Conservation (phyloP, 2,113 vertebrate genomes). For the Sylvietta virens region DNA sequence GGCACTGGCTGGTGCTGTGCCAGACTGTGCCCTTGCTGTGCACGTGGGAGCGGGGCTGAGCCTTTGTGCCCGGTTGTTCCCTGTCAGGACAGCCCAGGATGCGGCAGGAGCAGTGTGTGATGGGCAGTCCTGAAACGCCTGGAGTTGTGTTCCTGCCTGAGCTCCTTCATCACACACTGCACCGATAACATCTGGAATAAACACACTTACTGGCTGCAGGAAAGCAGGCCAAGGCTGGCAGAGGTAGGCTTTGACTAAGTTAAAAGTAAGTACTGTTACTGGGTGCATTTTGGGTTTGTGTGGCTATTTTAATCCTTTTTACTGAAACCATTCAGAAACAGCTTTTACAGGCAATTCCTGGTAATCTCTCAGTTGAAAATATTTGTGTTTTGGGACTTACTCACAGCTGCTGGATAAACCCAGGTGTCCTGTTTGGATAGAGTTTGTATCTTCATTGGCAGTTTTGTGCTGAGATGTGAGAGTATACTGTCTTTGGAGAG, state of each 20-base stretch:
- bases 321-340: not conserved
- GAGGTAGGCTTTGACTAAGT: not conserved
- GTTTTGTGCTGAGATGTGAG: not conserved
- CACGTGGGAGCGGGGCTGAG: fast-evolving
- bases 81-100: not conserved
- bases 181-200: not conserved
- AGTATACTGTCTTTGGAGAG: not conserved
- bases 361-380: not conserved
- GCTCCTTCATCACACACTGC: not conserved
- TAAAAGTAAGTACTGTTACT: not conserved
- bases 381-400: not conserved
- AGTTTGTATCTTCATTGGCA: not conserved
- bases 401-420: not conserved
- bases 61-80: not conserved
- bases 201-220: not conserved
- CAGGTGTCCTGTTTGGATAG: not conserved
- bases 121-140: fast-evolving
- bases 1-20: not conserved
- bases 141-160: not conserved
- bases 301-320: not conserved
- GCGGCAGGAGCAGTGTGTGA: fast-evolving
- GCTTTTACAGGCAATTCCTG: not conserved
- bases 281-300: not conserved
- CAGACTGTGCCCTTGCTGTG: not conserved
- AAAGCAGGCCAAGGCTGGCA: not conserved